A percentile compares a stretch with the other conserved stretches of the same genome.
phyloP scores from a whole-genome alignment of 1,140 invertebrate genomes.

The Cydia fagiglandana region DNA sequence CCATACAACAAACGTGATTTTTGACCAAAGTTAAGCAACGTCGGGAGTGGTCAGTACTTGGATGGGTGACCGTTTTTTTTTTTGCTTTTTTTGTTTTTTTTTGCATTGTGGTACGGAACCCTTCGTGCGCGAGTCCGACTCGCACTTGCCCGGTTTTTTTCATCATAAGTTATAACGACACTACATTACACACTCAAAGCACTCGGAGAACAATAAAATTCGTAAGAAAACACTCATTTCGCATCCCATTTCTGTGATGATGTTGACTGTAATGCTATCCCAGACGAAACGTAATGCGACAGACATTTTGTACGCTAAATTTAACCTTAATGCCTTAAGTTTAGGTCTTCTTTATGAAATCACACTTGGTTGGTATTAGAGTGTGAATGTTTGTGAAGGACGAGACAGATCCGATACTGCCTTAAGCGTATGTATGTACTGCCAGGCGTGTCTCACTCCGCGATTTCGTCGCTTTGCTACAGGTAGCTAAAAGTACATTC shows the following conservation, averaged over 20 bases:
- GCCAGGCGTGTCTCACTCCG: too few species aligned
- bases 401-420: conserved; percentile 10
- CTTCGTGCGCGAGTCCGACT: too few species aligned
- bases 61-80: too few species aligned
- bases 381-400: background rate
- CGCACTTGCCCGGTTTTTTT: too few species aligned
- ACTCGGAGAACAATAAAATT: conserved; percentile 19
- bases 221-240: conserved; percentile 26
- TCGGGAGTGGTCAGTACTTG: too few species aligned
- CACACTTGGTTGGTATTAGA: background rate
- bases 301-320: background rate
- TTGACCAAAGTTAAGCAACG: too few species aligned
- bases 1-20: too few species aligned
- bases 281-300: background rate
- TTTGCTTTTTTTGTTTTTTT: too few species aligned
- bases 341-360: background rate
- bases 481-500: too few species aligned
- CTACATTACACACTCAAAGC: background rate
- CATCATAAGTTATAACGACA: background rate
- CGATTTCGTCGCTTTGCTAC: too few species aligned
- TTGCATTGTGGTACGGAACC: too few species aligned
- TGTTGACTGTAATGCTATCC: conserved; percentile 15
- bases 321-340: background rate
- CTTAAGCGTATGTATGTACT: background rate
- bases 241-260: conserved; percentile 27